These are phyloP conservation scores for Proteles cristata DNA, from an alignment of 2,113 vertebrate species.

Conservation along the genomic window DNA sequence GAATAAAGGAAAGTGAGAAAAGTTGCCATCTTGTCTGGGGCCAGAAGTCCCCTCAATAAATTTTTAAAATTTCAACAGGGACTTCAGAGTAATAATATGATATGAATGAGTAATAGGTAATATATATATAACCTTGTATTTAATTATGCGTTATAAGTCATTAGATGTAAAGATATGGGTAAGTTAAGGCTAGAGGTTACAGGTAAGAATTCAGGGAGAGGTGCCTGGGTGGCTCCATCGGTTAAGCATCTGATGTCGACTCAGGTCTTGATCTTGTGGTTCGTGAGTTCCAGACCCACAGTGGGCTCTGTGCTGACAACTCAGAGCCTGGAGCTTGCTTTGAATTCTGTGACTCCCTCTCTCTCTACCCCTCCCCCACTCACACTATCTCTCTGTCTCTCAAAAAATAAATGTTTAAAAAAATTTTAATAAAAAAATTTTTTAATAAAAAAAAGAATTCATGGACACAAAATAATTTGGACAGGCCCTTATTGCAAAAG, in stretches of 20 bases:
- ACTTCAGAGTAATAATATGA: background rate
- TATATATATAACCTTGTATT: background rate
- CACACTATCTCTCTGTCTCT: too few relatives aligned
- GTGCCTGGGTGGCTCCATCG: too few relatives aligned
- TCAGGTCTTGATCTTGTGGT: too few relatives aligned
- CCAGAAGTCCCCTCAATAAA: background rate
- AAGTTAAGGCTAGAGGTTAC: background rate
- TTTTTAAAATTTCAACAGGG: background rate
- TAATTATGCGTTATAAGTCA: background rate
- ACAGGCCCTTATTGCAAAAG: background rate
- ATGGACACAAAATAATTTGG: background rate
- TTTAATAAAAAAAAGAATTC: background rate
- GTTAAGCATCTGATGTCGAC: too few relatives aligned
- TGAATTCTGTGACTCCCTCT: too few relatives aligned
- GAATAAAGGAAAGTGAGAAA: background rate
- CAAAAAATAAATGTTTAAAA: too few relatives aligned
- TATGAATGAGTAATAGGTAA: background rate
- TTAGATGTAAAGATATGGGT: background rate
- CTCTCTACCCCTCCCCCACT: too few relatives aligned
- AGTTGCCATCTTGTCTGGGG: background rate
- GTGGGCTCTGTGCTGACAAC: too few relatives aligned
- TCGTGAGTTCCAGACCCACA: too few relatives aligned
- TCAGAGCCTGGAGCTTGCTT: too few relatives aligned
- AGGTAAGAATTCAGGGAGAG: background rate
- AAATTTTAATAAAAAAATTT: too few relatives aligned